These are phyloP conservation scores for Rhabdomys dilectus DNA, from an alignment of 2,113 vertebrate genomes.

Conservation along the genomic window DNA sequence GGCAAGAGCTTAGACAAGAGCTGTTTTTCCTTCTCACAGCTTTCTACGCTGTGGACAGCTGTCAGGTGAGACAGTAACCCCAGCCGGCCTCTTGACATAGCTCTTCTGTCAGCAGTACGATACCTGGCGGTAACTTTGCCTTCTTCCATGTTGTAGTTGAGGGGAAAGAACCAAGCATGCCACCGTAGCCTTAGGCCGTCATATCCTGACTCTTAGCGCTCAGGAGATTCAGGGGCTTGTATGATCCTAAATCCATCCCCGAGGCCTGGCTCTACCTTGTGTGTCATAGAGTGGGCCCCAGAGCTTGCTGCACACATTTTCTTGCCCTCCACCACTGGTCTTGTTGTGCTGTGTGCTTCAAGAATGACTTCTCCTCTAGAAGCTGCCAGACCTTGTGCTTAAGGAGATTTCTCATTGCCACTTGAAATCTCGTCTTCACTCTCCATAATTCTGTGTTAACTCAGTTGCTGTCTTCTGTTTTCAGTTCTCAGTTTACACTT, in stretches of 20 bases:
- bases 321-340: background rate
- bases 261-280: background rate
- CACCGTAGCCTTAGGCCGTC: background rate
- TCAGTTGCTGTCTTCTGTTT: constrained; percentile 29
- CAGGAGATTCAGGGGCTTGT: background rate
- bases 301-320: background rate
- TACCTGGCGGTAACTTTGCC: background rate
- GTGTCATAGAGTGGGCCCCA: no score
- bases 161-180: background rate
- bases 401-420: constrained; percentile 36
- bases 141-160: constrained; percentile 3
- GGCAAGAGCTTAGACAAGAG: background rate
- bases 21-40: background rate
- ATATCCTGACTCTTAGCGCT: background rate
- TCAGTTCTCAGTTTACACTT: constrained; percentile 10
- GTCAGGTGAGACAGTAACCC: background rate
- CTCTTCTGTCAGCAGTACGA: background rate
- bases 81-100: background rate
- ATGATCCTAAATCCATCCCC: background rate
- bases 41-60: background rate
- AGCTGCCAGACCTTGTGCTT: constrained; percentile 3
- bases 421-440: constrained; percentile 11
- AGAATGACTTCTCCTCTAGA: constrained; percentile 33
- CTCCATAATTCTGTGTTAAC: background rate
- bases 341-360: background rate